Base-by-base conservation (phyloP, 2,888 invertebrate species). In the Metalampra italica region DNA sequence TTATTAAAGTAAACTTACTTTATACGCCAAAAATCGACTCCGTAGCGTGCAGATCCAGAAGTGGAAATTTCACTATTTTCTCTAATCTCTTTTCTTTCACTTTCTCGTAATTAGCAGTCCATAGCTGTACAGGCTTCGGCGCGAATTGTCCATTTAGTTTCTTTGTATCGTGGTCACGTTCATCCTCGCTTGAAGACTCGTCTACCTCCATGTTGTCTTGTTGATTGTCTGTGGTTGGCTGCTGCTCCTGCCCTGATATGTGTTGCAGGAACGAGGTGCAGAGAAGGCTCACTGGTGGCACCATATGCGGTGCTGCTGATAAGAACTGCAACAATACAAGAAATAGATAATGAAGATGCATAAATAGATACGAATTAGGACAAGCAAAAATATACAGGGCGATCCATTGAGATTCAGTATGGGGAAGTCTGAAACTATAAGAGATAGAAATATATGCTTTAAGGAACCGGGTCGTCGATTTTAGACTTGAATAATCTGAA, bases 51-150 rank as follows among this genome's bases (percentile, higher is more conserved):
- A 71, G 62, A 48, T 84, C 78, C 51, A 86, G 59, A 44, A 82
- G 70, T 1, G 79, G 75, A 60, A 76, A 74, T 40, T 69, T 71
- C 37, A 75, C 66, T 13, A 91, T 75, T 76, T 79, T 87, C 22
- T 67, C 70, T 1, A 85, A 59, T 51, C 84, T 77, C 56, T 90
- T 90, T 54, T 90, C 87, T 57, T 91, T 83, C 0, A 91, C 72
- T 29, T 76, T 74, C 40, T 85, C 85, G 41, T 85, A 82, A 47
- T 90, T 86, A 0, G 82, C 74, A 0, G 80, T 78, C 87, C 88
- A 88, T 0, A 87, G 63, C 47, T 83, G 81, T 0, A 72, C 62
- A 0, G 65, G 54, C 57, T 71, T 78, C 0, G 78, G 76, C 0
- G 69, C 59, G 9, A 66, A 66, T 0, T 66, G 57, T 7, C 67